phyloP scores from a whole-genome alignment of 2,888 invertebrate genomes.

The Axea sp. region DNA sequence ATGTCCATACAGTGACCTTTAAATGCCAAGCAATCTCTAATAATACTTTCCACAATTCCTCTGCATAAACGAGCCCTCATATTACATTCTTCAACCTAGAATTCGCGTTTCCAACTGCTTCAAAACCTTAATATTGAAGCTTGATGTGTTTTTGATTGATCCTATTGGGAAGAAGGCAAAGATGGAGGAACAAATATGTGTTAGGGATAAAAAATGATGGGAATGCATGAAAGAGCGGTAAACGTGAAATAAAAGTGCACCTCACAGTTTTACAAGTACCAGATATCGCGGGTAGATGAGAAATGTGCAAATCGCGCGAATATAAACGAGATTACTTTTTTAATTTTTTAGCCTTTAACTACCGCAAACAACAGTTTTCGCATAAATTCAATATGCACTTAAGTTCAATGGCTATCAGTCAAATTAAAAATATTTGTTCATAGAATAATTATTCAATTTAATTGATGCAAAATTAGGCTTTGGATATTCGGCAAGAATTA shows the following conservation, averaged over 20 bases:
- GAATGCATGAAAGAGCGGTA: slow-evolving; percentile 40
- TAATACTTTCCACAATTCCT: slow-evolving; percentile 55
- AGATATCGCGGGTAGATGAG: slow-evolving; percentile 43
- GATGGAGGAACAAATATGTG: slow-evolving; percentile 57
- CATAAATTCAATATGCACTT: not conserved
- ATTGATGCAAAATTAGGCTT: no score
- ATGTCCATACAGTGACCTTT: slow-evolving; percentile 26
- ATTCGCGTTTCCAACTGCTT: slow-evolving; percentile 58
- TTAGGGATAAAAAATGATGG: slow-evolving; percentile 50
- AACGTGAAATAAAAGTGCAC: slow-evolving; percentile 42
- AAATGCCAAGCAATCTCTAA: slow-evolving; percentile 48
- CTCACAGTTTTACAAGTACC: slow-evolving; percentile 27
- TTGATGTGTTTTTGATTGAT: slow-evolving; percentile 72
- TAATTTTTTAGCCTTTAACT: not conserved
- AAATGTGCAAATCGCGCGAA: slow-evolving; percentile 11
- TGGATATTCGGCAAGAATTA: no score
- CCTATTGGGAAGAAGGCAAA: slow-evolving; percentile 62
- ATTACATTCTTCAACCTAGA: slow-evolving; percentile 70
- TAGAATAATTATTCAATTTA: no score
- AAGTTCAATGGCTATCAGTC: no score
- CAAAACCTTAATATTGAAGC: slow-evolving; percentile 62
- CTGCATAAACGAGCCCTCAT: slow-evolving; percentile 71
- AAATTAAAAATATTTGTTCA: no score
- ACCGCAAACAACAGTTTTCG: not conserved
- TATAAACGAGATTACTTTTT: slow-evolving; percentile 9